phyloP scores from a whole-genome alignment of 2,113 vertebrate species.

The Myotis davidii region DNA sequence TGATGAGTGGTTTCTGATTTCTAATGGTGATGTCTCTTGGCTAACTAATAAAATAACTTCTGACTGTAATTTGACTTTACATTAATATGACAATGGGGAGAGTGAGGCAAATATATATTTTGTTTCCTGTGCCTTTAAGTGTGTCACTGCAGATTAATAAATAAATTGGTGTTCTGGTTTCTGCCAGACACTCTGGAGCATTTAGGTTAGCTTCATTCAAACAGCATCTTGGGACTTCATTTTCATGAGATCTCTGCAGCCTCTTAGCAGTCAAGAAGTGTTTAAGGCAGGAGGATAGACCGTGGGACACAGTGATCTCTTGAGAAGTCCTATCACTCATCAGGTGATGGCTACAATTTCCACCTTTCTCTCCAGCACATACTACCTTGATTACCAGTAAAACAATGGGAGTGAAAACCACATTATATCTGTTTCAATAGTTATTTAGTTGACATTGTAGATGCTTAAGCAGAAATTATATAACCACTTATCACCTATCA shows the following conservation, averaged over 20 bases:
- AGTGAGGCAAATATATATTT: neutral
- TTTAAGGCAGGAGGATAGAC: neutral
- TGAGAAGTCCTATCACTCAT: neutral
- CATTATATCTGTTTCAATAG: neutral
- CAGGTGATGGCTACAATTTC: neutral
- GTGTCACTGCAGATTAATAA: neutral
- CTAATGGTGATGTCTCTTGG: neutral
- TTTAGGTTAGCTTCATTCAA: neutral
- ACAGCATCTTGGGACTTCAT: neutral
- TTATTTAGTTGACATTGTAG: neutral
- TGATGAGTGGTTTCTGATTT: slow-evolving; percentile 6
- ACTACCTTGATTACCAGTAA: neutral
- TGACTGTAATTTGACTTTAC: neutral
- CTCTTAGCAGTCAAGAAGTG: neutral
- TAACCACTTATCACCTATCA: neutral
- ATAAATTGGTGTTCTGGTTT: neutral
- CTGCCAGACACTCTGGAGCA: neutral
- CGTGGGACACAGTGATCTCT: neutral
- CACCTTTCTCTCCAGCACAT: neutral
- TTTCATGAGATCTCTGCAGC: neutral
- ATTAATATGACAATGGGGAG: neutral
- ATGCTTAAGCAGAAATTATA: neutral
- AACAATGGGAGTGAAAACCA: neutral
- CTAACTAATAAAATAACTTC: neutral
- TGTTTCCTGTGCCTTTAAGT: neutral